Percentiles rank a stretch among this genome's conserved stretches.
Conservation (phyloP, 2,888 invertebrate genomes). For the Ennomos erosarius region DNA sequence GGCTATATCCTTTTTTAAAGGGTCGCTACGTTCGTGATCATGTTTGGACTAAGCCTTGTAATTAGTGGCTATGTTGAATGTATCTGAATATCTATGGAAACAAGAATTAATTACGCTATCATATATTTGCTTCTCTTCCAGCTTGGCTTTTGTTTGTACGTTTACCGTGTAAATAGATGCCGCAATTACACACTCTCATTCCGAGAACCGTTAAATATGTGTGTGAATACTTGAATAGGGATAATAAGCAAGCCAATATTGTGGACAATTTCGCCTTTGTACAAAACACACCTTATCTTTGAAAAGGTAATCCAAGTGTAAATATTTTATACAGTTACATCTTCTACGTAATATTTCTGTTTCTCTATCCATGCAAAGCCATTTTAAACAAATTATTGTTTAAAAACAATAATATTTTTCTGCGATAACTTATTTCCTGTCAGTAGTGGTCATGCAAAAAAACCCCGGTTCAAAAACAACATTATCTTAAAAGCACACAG, state of each 20-base stretch:
- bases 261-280: too few relatives aligned
- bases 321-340: neutral
- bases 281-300: too few relatives aligned
- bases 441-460: slow-evolving; percentile 24
- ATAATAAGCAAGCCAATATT: too few relatives aligned
- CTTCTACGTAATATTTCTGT: slow-evolving; percentile 28
- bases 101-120: slow-evolving; percentile 37
- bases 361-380: slow-evolving; percentile 25
- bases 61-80: too few relatives aligned
- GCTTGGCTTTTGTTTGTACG: slow-evolving; percentile 30
- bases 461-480: slow-evolving; percentile 19
- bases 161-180: slow-evolving; percentile 43
- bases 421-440: slow-evolving; percentile 24
- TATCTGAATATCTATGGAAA: neutral
- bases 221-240: too few relatives aligned
- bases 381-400: slow-evolving; percentile 19
- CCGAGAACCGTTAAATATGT: slow-evolving; percentile 20
- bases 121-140: slow-evolving; percentile 37
- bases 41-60: too few relatives aligned
- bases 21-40: too few relatives aligned
- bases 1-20: too few relatives aligned
- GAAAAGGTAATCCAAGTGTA: too few relatives aligned
- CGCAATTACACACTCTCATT: slow-evolving; percentile 37
- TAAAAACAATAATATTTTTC: slow-evolving; percentile 22
- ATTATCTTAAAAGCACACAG: slow-evolving; percentile 14